Percentiles rank a stretch among this genome's conserved stretches.
These are phyloP conservation scores for Anarsia innoxiella DNA, from an alignment of 2,888 invertebrate species.

Conservation along the genomic window DNA sequence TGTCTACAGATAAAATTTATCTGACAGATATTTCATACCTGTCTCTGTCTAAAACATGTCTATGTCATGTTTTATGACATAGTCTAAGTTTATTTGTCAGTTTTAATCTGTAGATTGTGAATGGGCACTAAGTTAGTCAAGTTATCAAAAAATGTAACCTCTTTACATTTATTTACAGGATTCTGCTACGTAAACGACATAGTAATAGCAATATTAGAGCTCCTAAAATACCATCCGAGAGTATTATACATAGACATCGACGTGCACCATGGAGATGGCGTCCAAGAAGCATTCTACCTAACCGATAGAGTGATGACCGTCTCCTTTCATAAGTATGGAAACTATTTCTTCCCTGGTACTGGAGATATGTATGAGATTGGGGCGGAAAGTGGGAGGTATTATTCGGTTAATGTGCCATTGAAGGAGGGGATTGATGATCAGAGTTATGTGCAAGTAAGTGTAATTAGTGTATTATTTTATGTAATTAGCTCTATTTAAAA, in stretches of 20 bases:
- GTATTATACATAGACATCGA: constrained; percentile 99
- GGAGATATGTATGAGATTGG: constrained; percentile 99
- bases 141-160: too few species aligned
- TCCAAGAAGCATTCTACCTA: constrained; percentile 98
- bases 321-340: constrained; percentile 99
- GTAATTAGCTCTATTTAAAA: not conserved
- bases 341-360: constrained; percentile 98
- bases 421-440: constrained; percentile 98
- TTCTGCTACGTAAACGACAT: constrained; percentile 99
- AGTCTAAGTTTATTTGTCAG: too few species aligned
- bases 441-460: constrained; percentile 85
- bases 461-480: not conserved
- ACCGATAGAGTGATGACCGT: constrained; percentile 99
- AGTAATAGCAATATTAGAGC: constrained; percentile 96
- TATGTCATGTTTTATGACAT: too few species aligned
- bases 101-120: too few species aligned
- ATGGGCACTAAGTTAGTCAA: too few species aligned
- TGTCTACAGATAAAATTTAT: too few species aligned
- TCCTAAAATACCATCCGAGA: constrained; percentile 93
- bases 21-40: too few species aligned
- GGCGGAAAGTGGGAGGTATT: constrained; percentile 95
- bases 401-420: constrained; percentile 98
- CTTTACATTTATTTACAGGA: constrained; percentile 79
- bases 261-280: constrained; percentile 97
- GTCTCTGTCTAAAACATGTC: too few species aligned